Base-by-base conservation (phyloP, 2,113 vertebrate genomes). In the Miniopterus natalensis region DNA sequence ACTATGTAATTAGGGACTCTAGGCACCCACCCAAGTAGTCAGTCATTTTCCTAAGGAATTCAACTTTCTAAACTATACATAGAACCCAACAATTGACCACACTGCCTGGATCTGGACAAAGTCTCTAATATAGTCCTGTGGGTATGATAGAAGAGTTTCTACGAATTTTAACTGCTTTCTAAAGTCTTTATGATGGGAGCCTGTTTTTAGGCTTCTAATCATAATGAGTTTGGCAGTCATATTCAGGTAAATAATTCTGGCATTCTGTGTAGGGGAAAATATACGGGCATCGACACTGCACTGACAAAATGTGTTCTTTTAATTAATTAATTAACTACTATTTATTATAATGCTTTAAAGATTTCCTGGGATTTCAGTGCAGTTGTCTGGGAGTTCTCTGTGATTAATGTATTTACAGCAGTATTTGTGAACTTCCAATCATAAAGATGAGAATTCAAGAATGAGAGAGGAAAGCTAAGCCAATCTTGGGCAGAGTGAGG, bases 161-260 rank as follows among this genome's bases (percentile, higher is more conserved):
- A 93, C 36, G 40, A 92, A 51, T 88, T 87, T 95, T 87, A 95
- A 88, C 17, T 68, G 45, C 18, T 93, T 95, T 78, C 47, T 80
- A 59, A 93, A 95, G 77, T 88, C 66, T 88, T 88, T 71, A n/a
- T 40, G 53, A 63, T 45, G 14, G 5, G 84, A 97, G 23, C 4
- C 31, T 96, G 0, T 40, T 51, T 88, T 90, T 59, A 66, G 42
- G 42, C 65, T 74, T 96, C 15, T 84, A 79, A 61, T 84, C 84
- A 63, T 40, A 27, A 84, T 61, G 61, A 84, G 84, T 84, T 92
- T 94, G 59, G n/a, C 27, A 53, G 29, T 42, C 49, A 92, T 6
- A 77, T 42, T 73, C 45, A 81, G 55, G 49, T 53, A 88, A 77
- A n/a, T 53, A 3, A 81, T 70, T 83, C 45, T 42, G 57, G 29